Evolutionary conservation across 2,888 invertebrate genomes (phyloP).

Genomic region (Sesia bembeciformis): DNA sequence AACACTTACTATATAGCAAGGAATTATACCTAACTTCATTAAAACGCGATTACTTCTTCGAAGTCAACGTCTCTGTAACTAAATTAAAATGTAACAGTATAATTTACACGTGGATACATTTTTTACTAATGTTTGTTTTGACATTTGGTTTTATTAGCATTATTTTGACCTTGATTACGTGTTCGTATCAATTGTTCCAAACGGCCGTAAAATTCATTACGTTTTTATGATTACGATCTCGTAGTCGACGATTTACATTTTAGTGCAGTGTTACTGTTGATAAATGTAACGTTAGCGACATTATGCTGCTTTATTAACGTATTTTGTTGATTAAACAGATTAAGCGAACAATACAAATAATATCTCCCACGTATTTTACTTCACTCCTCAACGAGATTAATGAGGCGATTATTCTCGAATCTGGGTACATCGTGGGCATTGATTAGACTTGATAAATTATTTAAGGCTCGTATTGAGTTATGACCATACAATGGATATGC

Average conservation of each 20-base stretch:
- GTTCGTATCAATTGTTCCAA: conserved; percentile 40
- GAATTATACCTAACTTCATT: too few relatives aligned
- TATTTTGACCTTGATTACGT: conserved; percentile 22
- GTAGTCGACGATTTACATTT: conserved; percentile 35
- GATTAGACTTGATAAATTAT: neutral
- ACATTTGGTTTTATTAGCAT: neutral
- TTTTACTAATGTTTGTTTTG: neutral
- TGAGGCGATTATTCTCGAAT: conserved; percentile 7
- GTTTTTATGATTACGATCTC: conserved; percentile 36
- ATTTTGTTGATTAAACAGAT: conserved; percentile 21
- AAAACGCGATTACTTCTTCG: too few relatives aligned
- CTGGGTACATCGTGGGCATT: neutral
- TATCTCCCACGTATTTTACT: conserved; percentile 7
- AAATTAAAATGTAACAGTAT: too few relatives aligned
- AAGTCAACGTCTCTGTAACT: too few relatives aligned
- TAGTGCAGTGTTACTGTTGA: conserved; percentile 26
- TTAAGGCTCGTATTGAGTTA: too few relatives aligned
- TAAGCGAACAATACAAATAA: conserved; percentile 10
- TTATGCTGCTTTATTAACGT: conserved; percentile 29
- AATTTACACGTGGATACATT: too few relatives aligned
- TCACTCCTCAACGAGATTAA: conserved; percentile 9
- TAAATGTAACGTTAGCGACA: conserved; percentile 14
- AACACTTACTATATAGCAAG: neutral
- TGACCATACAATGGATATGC: too few relatives aligned
- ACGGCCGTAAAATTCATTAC: conserved; percentile 35